Percentiles rank a stretch among this genome's conserved stretches.
Evolutionary conservation across 2,797 vertebrate genomes (phyloP).

Genomic region (Tangara arthus): DNA sequence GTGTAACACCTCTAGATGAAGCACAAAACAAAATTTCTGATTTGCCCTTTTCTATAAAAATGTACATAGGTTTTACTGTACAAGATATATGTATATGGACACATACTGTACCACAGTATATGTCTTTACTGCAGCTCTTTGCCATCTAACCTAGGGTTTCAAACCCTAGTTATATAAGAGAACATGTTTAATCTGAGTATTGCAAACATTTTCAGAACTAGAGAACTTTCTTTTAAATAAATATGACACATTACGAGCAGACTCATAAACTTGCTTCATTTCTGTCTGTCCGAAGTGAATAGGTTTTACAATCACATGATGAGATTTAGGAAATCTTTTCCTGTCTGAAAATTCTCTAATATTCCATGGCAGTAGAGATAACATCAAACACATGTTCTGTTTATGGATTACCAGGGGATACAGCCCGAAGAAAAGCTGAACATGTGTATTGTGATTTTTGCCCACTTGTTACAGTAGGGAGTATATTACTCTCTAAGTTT

Average conservation of each 20-base stretch:
- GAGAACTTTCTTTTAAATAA: constrained; percentile 17
- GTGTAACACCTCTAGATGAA: neutral
- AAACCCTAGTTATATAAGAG: neutral
- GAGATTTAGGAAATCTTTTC: constrained; percentile 39
- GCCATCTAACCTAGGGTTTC: neutral
- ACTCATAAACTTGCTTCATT: constrained; percentile 19
- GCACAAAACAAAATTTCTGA: neutral
- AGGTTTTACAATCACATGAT: constrained; percentile 49
- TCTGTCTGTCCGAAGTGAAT: constrained; percentile 35
- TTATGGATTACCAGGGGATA: constrained; percentile 62
- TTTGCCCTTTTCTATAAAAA: neutral
- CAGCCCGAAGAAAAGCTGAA: constrained; percentile 50
- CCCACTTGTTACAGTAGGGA: constrained; percentile 46
- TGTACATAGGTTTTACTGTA: neutral
- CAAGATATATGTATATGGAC: too few relatives aligned
- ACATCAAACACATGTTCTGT: constrained; percentile 45
- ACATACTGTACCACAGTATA: neutral
- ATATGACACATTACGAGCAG: neutral
- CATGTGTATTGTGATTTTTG: constrained; percentile 52
- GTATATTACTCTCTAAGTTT: constrained; percentile 56
- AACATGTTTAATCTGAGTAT: neutral
- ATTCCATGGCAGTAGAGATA: constrained; percentile 37
- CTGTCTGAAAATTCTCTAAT: constrained; percentile 49
- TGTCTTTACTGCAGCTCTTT: neutral
- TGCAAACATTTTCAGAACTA: neutral